A percentile compares a stretch with the other conserved stretches of the same genome.
Evolutionary conservation across 2,888 invertebrate genomes (phyloP).

Genomic region (Masnerella sp.): DNA sequence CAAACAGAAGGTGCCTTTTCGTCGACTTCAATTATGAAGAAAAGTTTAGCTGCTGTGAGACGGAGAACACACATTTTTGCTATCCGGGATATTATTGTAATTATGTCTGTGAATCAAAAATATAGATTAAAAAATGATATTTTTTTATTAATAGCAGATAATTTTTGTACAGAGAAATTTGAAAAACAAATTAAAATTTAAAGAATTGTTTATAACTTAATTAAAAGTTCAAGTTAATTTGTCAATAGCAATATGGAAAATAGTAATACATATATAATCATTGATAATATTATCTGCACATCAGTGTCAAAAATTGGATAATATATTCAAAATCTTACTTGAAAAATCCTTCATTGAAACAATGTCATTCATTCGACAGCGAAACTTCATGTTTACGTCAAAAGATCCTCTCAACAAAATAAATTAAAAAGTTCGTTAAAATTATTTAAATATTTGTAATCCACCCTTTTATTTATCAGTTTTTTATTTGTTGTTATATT

Average conservation of each 20-base stretch:
- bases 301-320: too few relatives aligned
- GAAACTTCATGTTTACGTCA: slow-evolving; percentile 84
- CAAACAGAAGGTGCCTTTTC: slow-evolving; percentile 86
- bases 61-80: slow-evolving; percentile 87
- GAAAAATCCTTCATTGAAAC: slow-evolving; percentile 85
- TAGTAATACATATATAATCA: slow-evolving; percentile 86
- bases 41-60: slow-evolving; percentile 82
- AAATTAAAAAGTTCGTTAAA: too few relatives aligned
- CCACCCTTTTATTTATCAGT: too few relatives aligned
- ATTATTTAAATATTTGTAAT: too few relatives aligned
- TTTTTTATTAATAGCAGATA: too few relatives aligned
- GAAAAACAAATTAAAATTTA: too few relatives aligned
- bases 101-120: slow-evolving; percentile 80
- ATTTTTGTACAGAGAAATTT: slow-evolving; percentile 83
- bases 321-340: slow-evolving; percentile 81
- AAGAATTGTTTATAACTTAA: too few relatives aligned
- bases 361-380: slow-evolving; percentile 83
- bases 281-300: too few relatives aligned
- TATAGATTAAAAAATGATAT: neutral
- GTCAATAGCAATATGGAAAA: too few relatives aligned
- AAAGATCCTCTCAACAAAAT: too few relatives aligned
- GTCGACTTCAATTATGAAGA: slow-evolving; percentile 86
- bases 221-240: too few relatives aligned
- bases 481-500: too few relatives aligned
- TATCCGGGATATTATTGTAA: slow-evolving; percentile 87